Evolutionary conservation across 1,140 invertebrate species (phyloP), one percentile per base, ranked within the genome.

Genomic region (Trichonephila clavata): DNA sequence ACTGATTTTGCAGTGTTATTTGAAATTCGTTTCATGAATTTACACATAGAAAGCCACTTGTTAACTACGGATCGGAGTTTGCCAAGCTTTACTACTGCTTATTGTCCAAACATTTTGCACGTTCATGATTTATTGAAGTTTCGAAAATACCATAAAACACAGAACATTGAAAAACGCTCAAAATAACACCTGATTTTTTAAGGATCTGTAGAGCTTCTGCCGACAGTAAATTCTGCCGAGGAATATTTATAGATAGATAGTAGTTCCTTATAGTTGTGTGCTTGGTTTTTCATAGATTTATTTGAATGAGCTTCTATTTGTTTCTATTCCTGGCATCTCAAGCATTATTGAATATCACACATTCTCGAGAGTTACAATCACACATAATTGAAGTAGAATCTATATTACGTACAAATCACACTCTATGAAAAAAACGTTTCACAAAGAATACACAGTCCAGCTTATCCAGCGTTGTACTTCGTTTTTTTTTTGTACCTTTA

Each of bases 341-440:
- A 60, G 60, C 24, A 16, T 43, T 80, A 18, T 39, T n/a, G 27
- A 93, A 59, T 93, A 93, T 93, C 92, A 93, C 92, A 81, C 92
- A 50, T 86, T 90, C 71, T 77, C 61, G 71, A 86, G 39, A 92
- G n/a, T 80, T 87, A 71, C 63, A 77, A 92, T 80, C 65, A 93
- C 86, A 80, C 71, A 32, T 32, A 88, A 77, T 87, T 24, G 84
- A 93, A 86, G 83, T 93, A 84, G 59, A 87, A 77, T 93, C 92
- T 93, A 93, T 80, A 10, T 63, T 92, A 92, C 84, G 57, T 93
- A 93, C 84, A 93, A 93, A 93, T 24, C 92, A 93, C 77, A 43
- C 59, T 77, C 65, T 87, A 93, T 87, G 84, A 24, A 43, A 93
- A 93, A 93, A 93, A 68, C 65, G 0, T 92, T 43, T 81, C 65